Evolutionary conservation across 1,140 invertebrate species (phyloP), one percentile per base, ranked within the genome.

Genomic region (Camponotus vicinus): DNA sequence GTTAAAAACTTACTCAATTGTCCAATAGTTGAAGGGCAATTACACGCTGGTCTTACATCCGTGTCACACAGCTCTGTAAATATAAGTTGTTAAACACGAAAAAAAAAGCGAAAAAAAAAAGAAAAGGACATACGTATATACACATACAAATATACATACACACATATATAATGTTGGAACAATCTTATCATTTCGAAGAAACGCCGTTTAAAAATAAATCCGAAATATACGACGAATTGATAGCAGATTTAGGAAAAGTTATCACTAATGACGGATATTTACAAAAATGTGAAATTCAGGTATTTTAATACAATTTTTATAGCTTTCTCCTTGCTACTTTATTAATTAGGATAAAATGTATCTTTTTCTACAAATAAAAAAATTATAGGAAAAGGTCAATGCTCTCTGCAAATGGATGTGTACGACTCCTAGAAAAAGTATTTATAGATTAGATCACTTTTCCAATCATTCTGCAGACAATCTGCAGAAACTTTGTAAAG

Each of bases 391-490:
- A 52, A 92, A 83, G 32, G 61, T 95, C 40, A 40, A 93, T n/a
- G 85, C 94, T 69, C 88, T 95, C 45, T 92, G 95, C 15, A 84
- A 92, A 89, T 97, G 97, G 97, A 92, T 97, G 32, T 94, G 95
- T 77, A 90, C 93, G 80, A 91, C 96, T 11, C 97, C 97, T 42
- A 95, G 95, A 86, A 95, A 95, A 73, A 97, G 96, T 82, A 96
- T 96, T 61, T 96, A 96, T 89, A 94, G 97, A 92, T 92, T 97
- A 7, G 97, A 97, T 90, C 94, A 93, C 4, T 87, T 96, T 27
- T 92, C 92, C 84, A 85, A 79, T 57, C 80, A 77, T 45, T 79
- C 80, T 45, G 77, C 88, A 52, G 64, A 92, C 63, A 78, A 90
- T 64, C 86, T 94, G 21, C 34, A 87, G 27, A 34, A 71, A 34